Base-by-base conservation (phyloP, 2,113 vertebrate species). In the Prinia subflava region DNA sequence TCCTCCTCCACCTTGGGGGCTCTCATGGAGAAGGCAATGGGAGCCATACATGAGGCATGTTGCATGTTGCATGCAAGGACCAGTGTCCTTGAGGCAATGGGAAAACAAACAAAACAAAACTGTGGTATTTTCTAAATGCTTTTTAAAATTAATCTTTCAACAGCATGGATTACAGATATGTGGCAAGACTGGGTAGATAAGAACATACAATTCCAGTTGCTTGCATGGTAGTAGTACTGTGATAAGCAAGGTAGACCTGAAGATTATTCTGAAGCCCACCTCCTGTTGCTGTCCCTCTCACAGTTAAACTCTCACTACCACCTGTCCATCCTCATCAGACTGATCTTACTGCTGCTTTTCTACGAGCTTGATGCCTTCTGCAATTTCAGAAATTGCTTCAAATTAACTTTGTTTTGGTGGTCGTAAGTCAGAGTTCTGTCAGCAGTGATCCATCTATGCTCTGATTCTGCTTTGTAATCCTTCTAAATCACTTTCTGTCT, bases 111-210 rank as follows among this genome's bases (percentile, higher is more conserved):
- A 44, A 46, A 83, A 33, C 23, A 47, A 27, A 62, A 49, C 10
- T 25, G 11, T 59, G 12, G 2, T 56, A 25, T 89, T 91, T 89
- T 78, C 70, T 84, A 52, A 89, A 39, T 8, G 13, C 76, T 92
- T 96, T 95, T 83, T 86, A 81, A 78, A 96, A 64, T n/a, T 80
- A 47, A 71, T 24, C 68, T 94, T 97, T 89, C 80, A 94, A 83
- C 71, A 88, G 78, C 77, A 90, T 83, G 62, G 78, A 65, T 93
- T 93, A 78, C 62, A 87, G 92, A 39, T 76, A 74, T 33, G 37
- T 87, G 84, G 50, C 78, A 90, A 92, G 37, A 24, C 83, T 95
- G n/a, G 79, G 49, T 68, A 77, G 41, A 56, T 95, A 91, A 93
- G 35, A 83, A 89, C 50, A 77, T 50, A 73, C 18, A 94, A 64